A percentile compares a stretch with the other conserved stretches of the same genome.
These are phyloP conservation scores for Siphonodentalium dalli DNA, from an alignment of 2,888 invertebrate genomes.

Conservation along the genomic window DNA sequence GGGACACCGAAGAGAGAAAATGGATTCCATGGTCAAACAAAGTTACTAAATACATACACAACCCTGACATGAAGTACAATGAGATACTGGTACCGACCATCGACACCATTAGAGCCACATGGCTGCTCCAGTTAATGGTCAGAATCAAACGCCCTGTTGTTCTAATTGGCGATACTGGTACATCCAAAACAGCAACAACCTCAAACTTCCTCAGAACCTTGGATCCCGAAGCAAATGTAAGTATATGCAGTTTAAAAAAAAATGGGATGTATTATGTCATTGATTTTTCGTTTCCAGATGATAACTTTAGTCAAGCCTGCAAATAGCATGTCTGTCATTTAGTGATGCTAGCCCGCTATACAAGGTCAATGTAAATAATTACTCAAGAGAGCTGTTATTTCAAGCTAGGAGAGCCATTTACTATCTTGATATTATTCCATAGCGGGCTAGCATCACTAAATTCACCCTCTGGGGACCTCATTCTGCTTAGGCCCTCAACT, in stretches of 20 bases:
- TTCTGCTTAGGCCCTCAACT: no score
- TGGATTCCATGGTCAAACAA: constrained; percentile 89
- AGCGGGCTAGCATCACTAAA: no score
- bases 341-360: no score
- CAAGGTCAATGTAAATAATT: no score
- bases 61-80: constrained; percentile 75
- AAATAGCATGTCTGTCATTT: no score
- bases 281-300: no score
- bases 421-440: no score
- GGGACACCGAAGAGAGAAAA: constrained; percentile 72
- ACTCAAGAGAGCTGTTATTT: background rate
- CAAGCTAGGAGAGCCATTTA: no score
- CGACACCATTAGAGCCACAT: constrained; percentile 82
- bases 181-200: constrained; percentile 90
- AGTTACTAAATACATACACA: constrained; percentile 79
- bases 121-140: constrained; percentile 76
- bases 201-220: constrained; percentile 80
- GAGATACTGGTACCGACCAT: constrained; percentile 89
- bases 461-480: no score
- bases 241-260: constrained; percentile 21
- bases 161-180: constrained; percentile 89
- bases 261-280: no score
- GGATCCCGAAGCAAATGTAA: constrained; percentile 71
- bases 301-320: no score
- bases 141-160: constrained; percentile 80